Base-by-base conservation (phyloP, 1,140 invertebrate species). In the Zaprionus tsacasi region DNA sequence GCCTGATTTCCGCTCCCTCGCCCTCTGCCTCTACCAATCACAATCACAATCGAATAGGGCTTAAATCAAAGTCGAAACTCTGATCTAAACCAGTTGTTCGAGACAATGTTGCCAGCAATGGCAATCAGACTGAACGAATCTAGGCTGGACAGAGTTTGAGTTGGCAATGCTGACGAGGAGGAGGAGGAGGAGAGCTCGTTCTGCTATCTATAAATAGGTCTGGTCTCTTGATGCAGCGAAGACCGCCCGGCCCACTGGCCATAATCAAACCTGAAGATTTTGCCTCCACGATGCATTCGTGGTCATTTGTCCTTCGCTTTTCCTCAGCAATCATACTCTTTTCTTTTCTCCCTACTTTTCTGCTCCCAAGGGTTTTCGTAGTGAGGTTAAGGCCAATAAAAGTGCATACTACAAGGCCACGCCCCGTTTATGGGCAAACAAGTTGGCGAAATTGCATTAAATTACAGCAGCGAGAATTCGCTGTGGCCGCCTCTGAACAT, bases 121-220 rank as follows among this genome's bases (percentile, higher is more conserved):
- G 13, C 15, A 54, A 30, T n/a, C 17, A 21, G 7, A 27, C 7
- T 25, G 4, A 33, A 21, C 21, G 1, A 35, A 50, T 8, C 13
- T 2, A 15, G 11, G 43, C 36, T 12, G 17, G 15, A 25, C 35
- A 13, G 25, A 21, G 10, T 48, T 38, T 40, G n/a, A 57, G 68
- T 65, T 61, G 48, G 61, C 48, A 66, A 48, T 58, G 65, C 43
- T 50, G 43, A 50, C 48, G 25, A 33, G 45, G 21, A 21, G 21
- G 21, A 21, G 21, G 21, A 21, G 21, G 21, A 21, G 21, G 36
- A 35, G 13, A 73, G 77, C 66, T 50, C 48, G 52, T 71, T 71
- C 52, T 38, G 61, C 35, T 71, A 82, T 87, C 83, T 87, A 87
- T 77, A 87, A 82, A 87, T 87, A 87, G 76, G 33, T 64, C 52